phyloP scores from a whole-genome alignment of 1,140 invertebrate genomes.

The Drosophila watanabei region DNA sequence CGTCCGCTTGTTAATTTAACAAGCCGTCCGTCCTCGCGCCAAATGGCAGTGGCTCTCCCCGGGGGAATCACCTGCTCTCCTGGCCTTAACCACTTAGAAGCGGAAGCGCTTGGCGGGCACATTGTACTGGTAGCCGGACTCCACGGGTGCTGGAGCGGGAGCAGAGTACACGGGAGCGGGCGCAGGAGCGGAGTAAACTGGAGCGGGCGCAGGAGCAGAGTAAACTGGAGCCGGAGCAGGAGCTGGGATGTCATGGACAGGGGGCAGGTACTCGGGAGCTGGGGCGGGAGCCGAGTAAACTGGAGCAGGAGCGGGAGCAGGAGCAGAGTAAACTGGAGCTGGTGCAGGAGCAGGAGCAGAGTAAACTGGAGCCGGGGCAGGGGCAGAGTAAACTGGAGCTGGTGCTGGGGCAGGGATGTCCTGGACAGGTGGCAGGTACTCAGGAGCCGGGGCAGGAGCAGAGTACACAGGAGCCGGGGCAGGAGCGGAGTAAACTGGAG shows the following conservation, averaged over 20 bases:
- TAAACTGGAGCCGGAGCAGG: slow-evolving; percentile 41
- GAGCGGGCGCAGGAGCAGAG: slow-evolving; percentile 45
- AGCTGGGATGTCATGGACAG: slow-evolving; percentile 39
- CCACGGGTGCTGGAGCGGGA: slow-evolving; percentile 38
- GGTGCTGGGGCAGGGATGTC: slow-evolving; percentile 40
- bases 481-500: slow-evolving; percentile 36
- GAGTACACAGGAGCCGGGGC: slow-evolving; percentile 13
- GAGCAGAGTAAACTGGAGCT: slow-evolving; percentile 37
- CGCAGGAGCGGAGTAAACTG: slow-evolving; percentile 42
- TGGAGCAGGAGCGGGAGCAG: slow-evolving; percentile 44
- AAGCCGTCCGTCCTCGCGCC: slow-evolving; percentile 34
- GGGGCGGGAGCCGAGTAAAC: slow-evolving; percentile 44
- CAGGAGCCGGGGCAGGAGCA: slow-evolving; percentile 39
- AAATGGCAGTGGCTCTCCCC: slow-evolving; percentile 22
- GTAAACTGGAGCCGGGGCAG: slow-evolving; percentile 37
- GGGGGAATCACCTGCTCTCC: not conserved
- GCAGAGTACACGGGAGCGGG: slow-evolving; percentile 42
- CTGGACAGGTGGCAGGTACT: slow-evolving; percentile 58
- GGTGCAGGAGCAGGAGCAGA: slow-evolving; percentile 50
- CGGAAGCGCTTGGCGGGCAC: slow-evolving; percentile 79
- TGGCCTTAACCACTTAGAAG: slow-evolving; percentile 58
- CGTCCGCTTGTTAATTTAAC: slow-evolving; percentile 72
- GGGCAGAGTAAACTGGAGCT: slow-evolving; percentile 35
- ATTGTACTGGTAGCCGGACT: slow-evolving; percentile 74
- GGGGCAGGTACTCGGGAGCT: slow-evolving; percentile 56